phyloP scores from a whole-genome alignment of 1,140 invertebrate species.

The Dryas iulia region DNA sequence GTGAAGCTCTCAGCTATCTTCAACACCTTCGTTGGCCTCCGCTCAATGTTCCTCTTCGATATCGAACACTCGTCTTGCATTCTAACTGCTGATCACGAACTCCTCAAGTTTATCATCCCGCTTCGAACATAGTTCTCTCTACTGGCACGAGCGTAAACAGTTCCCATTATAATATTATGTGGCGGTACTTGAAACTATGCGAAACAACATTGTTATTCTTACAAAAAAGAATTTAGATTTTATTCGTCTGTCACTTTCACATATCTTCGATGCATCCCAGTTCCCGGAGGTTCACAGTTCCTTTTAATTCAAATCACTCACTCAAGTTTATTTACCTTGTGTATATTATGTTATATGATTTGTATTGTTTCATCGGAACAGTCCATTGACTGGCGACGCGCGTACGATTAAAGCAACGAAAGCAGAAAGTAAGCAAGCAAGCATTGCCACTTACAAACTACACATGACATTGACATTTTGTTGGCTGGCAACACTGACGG shows the following conservation, averaged over 20 bases:
- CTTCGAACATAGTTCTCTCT: constrained; percentile 70
- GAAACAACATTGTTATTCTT: constrained; percentile 69
- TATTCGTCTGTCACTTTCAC: constrained; percentile 73
- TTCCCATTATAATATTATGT: constrained; percentile 58
- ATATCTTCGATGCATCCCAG: constrained; percentile 57
- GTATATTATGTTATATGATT: constrained; percentile 44
- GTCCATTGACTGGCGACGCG: constrained; percentile 68
- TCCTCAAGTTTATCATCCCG: constrained; percentile 55
- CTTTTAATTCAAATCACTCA: constrained; percentile 24
- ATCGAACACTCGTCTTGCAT: constrained; percentile 73
- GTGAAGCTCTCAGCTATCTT: constrained; percentile 79
- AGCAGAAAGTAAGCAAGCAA: constrained; percentile 67
- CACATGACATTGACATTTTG: constrained; percentile 57
- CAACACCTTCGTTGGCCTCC: constrained; percentile 74
- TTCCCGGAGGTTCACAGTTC: constrained; percentile 28
- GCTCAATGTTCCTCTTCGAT: constrained; percentile 63
- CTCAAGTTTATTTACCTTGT: constrained; percentile 43
- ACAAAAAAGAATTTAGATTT: constrained; percentile 65
- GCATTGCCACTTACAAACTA: constrained; percentile 49
- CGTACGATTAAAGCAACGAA: constrained; percentile 68
- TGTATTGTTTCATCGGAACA: constrained; percentile 60
- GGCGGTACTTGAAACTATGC: constrained; percentile 67
- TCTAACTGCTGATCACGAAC: constrained; percentile 65
- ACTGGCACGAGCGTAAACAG: constrained; percentile 43
- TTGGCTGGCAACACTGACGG: constrained; percentile 46